phyloP scores from a whole-genome alignment of 2,797 vertebrate species.

The Monodelphis domestica region DNA sequence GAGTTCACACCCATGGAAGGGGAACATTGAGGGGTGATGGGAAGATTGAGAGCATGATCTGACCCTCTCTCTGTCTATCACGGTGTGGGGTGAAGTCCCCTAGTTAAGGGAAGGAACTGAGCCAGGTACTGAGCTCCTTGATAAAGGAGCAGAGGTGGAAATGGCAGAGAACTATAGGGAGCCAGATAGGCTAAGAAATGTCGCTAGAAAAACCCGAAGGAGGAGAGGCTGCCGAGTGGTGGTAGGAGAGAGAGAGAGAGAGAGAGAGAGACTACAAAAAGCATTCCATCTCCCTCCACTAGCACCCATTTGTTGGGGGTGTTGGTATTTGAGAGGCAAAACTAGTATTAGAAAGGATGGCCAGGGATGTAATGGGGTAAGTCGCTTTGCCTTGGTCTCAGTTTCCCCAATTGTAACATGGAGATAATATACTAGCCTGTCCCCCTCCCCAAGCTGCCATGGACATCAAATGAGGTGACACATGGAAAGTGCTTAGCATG shows the following conservation, averaged over 20 bases:
- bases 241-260: neutral
- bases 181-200: too few relatives aligned
- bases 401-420: neutral
- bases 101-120: neutral
- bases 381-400: neutral
- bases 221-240: neutral
- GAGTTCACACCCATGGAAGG: neutral
- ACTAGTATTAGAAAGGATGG: neutral
- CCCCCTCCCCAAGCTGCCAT: neutral
- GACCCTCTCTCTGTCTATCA: too few relatives aligned
- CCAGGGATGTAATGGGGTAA: neutral
- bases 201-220: neutral
- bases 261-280: neutral
- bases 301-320: neutral
- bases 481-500: neutral
- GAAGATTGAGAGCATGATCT: neutral
- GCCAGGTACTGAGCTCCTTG: too few relatives aligned
- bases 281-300: neutral
- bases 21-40: neutral
- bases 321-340: neutral
- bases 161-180: too few relatives aligned
- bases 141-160: too few relatives aligned
- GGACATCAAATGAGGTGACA: neutral
- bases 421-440: too few relatives aligned
- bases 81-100: neutral